phyloP scores from a whole-genome alignment of 2,113 vertebrate species.

The Nesogale talazaci region DNA sequence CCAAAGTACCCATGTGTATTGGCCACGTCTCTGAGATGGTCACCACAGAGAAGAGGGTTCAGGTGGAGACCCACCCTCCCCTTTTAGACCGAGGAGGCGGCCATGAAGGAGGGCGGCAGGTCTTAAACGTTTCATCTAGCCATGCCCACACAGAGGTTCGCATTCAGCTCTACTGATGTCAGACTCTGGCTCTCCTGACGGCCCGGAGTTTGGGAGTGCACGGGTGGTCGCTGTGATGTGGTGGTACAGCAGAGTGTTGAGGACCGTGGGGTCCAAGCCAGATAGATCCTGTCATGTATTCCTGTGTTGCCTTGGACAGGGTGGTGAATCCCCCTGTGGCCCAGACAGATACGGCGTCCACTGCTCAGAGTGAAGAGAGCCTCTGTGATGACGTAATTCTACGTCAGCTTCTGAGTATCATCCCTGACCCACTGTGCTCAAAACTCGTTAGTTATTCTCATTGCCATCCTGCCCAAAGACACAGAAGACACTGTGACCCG shows the following conservation, averaged over 20 bases:
- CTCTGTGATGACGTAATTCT: too few species aligned
- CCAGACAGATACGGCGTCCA: background rate
- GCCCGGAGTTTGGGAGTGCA: background rate
- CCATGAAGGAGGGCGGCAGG: background rate
- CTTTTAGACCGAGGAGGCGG: background rate
- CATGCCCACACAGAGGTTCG: too few species aligned
- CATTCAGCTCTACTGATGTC: background rate
- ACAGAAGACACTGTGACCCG: too few species aligned
- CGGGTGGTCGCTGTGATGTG: background rate
- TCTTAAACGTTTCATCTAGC: background rate
- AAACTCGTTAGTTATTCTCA: too few species aligned
- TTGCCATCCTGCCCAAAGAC: too few species aligned
- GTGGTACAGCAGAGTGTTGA: background rate
- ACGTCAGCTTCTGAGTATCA: too few species aligned
- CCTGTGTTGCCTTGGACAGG: background rate
- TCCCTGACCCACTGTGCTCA: too few species aligned
- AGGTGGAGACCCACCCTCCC: background rate
- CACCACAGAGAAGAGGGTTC: background rate
- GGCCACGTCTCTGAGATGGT: background rate
- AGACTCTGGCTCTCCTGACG: background rate
- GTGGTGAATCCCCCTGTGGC: background rate
- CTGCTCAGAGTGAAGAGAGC: too few species aligned
- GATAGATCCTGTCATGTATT: background rate
- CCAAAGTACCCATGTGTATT: rapidly evolving
- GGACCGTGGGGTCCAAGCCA: background rate